Percentiles rank a stretch among this genome's conserved stretches.
Conservation (phyloP, 2,888 invertebrate species). For the Chloroclysta siterata region DNA sequence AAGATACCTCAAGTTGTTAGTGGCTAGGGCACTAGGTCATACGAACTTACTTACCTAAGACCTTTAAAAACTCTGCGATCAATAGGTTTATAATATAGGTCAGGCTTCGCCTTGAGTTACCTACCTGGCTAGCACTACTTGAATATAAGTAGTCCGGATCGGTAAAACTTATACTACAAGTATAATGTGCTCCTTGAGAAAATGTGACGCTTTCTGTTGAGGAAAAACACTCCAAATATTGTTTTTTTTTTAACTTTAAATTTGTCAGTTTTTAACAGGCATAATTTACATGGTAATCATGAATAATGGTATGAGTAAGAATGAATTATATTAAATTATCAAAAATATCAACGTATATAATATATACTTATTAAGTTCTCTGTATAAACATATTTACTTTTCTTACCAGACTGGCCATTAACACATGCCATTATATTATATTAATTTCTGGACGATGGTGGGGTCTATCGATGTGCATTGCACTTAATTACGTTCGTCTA, state of each 20-base stretch:
- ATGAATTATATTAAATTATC: no score
- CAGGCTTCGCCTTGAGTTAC: constrained; percentile 54
- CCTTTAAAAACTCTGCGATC: constrained; percentile 48
- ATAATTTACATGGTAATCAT: background rate
- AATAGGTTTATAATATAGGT: constrained; percentile 70
- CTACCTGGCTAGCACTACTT: constrained; percentile 36
- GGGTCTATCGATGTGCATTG: constrained; percentile 43
- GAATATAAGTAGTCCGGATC: constrained; percentile 5
- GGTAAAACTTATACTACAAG: background rate
- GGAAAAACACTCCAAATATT: background rate
- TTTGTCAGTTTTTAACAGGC: background rate
- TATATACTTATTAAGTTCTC: no score
- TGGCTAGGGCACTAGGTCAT: background rate
- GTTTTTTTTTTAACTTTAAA: background rate
- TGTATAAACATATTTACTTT: no score
- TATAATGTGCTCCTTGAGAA: background rate
- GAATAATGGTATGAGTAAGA: no score
- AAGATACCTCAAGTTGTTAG: no score
- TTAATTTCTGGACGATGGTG: constrained; percentile 56
- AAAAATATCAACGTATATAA: no score
- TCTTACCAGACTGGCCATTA: no score
- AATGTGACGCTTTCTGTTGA: background rate
- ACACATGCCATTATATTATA: no score
- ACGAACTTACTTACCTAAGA: constrained; percentile 1
- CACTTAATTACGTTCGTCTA: constrained; percentile 2